Evolutionary conservation across 2,888 invertebrate genomes (phyloP), one percentile per base, ranked within the genome.

Genomic region (Mimumesa dahlbomi): DNA sequence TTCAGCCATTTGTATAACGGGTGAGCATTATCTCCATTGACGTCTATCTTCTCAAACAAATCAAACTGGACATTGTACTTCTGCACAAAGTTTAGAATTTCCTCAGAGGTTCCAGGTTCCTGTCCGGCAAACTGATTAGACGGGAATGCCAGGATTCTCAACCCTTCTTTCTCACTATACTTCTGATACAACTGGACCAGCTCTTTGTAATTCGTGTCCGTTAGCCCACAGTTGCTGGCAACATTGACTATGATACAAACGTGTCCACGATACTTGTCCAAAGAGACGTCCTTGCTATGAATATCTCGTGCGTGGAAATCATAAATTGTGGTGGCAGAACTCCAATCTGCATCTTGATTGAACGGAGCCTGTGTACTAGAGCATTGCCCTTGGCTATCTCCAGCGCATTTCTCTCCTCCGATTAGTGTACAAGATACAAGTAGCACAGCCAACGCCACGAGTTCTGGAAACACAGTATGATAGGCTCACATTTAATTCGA

Each of bases 191-290:
- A 89, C 77, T 93, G 92, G 85, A 94, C 94, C 56, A 97, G 90
- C 89, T 96, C 95, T 78, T 93, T 93, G 90, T 96, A 97, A 90
- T 96, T 95, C 67, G 92, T 92, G 36, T 93, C 93, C 0, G 97
- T 96, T 66, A 95, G 91, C 7, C 96, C 96, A 90, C 97, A 97
- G 84, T 96, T 92, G 16, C 95, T 95, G 0, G 97, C 97, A 29
- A 97, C 97, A 87, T 97, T 97, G 2, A 96, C 95, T 64, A 97
- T 93, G 40, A 97, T 91, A 73, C 94, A 92, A 31, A 95, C 95
- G 88, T 96, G 93, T 53, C 94, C 96, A 85, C 93, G 91, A 90
- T 96, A 96, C 59, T 93, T 94, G 53, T 94, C 94, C 69, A 97
- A 88, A 5, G 94, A 92, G 0, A 96, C 94, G 31, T 94, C 93